Conservation (phyloP, 2,113 vertebrate genomes). For the Noctilio leporinus region DNA sequence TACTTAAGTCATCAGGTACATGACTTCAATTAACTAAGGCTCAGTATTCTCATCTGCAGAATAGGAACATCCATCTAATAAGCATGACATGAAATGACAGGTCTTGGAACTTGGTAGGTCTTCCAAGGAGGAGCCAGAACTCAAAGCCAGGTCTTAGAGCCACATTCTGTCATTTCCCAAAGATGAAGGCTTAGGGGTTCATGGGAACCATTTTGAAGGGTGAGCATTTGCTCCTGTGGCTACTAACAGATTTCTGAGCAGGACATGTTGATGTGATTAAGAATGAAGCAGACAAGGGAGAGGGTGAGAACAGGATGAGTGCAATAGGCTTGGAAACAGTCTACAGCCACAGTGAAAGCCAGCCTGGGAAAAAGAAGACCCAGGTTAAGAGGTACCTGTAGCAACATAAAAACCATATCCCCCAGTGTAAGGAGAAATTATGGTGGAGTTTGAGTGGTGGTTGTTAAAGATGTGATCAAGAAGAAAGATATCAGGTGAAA, state of each 20-base stretch:
- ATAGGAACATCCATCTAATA: not conserved
- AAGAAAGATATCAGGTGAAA: not conserved
- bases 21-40: not conserved
- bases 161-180: not conserved
- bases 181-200: not conserved
- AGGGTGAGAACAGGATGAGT: not conserved
- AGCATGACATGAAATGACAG: rapidly evolving
- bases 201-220: not conserved
- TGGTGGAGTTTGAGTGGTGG: not conserved
- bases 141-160: not conserved
- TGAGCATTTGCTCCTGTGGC: not conserved
- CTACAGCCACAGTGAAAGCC: rapidly evolving
- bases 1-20: not conserved
- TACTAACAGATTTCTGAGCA: not conserved
- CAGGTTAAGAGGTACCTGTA: rapidly evolving
- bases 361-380: not conserved
- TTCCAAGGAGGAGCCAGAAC: not conserved
- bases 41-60: not conserved
- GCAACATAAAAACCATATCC: rapidly evolving
- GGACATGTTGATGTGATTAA: not conserved
- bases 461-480: not conserved
- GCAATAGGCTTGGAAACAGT: rapidly evolving
- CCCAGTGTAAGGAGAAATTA: not conserved
- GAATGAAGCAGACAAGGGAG: not conserved
- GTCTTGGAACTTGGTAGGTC: not conserved